phyloP scores from a whole-genome alignment of 2,113 vertebrate genomes.

The Accipiter cooperii region DNA sequence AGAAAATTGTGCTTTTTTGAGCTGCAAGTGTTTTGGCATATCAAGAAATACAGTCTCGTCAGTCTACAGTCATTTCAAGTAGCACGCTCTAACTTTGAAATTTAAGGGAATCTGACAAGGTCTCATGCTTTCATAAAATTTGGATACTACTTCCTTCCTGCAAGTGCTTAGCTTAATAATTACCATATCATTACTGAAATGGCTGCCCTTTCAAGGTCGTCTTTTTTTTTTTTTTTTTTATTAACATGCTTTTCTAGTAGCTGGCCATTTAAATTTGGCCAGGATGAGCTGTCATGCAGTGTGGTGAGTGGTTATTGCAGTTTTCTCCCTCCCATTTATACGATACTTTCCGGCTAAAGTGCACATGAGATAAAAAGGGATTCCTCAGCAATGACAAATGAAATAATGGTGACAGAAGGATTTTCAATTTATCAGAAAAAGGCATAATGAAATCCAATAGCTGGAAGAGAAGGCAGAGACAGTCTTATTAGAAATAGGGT shows the following conservation, averaged over 20 bases:
- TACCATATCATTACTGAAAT: background rate
- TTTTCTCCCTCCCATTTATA: background rate
- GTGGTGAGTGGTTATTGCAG: background rate
- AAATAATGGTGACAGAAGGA: background rate
- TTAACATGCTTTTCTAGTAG: background rate
- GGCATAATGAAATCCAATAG: constrained; percentile 11
- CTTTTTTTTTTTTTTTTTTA: background rate
- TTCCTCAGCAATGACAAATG: constrained; percentile 7
- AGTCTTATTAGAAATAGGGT: background rate
- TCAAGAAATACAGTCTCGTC: background rate
- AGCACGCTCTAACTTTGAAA: background rate
- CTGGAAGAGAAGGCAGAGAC: background rate
- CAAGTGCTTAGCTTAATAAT: constrained; percentile 12
- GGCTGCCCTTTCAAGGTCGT: background rate
- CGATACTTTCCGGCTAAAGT: background rate
- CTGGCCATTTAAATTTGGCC: background rate
- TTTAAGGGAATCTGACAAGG: background rate
- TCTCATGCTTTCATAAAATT: background rate
- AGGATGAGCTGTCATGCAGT: background rate
- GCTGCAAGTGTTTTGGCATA: background rate
- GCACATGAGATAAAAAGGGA: background rate
- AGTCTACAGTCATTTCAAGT: background rate
- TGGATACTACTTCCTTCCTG: background rate
- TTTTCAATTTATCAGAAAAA: constrained; percentile 37
- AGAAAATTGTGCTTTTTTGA: constrained; percentile 4